Base-by-base conservation (phyloP, 1,140 invertebrate species). In the Drosophila sp. region DNA sequence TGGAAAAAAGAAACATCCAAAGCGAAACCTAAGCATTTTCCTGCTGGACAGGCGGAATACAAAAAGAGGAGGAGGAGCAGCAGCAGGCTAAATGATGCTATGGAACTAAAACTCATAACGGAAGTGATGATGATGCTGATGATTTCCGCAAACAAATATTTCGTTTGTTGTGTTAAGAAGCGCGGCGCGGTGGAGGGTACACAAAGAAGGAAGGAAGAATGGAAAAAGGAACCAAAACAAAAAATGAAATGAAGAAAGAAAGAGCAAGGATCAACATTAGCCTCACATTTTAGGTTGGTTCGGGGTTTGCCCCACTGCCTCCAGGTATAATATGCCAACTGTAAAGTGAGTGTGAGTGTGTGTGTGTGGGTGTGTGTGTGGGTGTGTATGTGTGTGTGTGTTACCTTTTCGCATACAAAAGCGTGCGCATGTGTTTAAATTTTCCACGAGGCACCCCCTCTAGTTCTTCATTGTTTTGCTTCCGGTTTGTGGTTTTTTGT, bases 131-230 rank as follows among this genome's bases (percentile, higher is more conserved):
- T 83, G 80, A 83, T 83, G 80, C 80, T 83, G 80, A 83, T 83
- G 80, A 83, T 83, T 83, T 83, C 80, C 80, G 79, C 80, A 83
- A 83, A 79, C 80, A 83, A 83, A 83, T 83, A 82, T 83, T 83
- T 82, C 72, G 80, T 82, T 83, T 76, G 80, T 79, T 82, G 69
- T 67, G 64, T 60, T 58, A 71, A 76, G 69, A 76, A 70, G 33
- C 54, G 30, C 32, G 55, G 29, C 7, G 29, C 29, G n/a, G 7
- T 8, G 27, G 38, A 35, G 32, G 32, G 27, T 3, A 3, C 2
- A 30, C 30, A 17, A 2, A 4, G n/a, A 17, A 50, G 44, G 23
- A 61, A 62, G 32, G 57, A 8, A 8, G 11, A 54, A 7, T 33
- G 38, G 6, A 8, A 54, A 29, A 4, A 17, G 50, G 33, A 47